These are phyloP conservation scores for Nasonovia ribisnigri DNA, from an alignment of 2,888 invertebrate species.

Conservation along the genomic window DNA sequence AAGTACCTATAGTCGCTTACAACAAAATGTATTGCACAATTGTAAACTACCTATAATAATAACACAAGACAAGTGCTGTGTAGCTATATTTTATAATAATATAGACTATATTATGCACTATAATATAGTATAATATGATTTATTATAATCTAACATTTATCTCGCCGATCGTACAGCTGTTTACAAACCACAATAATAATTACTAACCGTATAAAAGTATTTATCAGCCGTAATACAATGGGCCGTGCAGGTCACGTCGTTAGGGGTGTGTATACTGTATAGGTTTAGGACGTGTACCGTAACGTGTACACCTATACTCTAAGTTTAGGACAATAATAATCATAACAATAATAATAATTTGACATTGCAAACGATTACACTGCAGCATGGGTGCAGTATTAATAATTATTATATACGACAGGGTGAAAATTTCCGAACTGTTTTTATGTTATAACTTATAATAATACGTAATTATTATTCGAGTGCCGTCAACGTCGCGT, in stretches of 20 bases:
- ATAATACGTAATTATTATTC: constrained; percentile 17
- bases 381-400: neutral
- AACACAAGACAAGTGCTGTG: neutral
- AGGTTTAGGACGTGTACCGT: neutral
- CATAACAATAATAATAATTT: constrained; percentile 1
- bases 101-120: neutral
- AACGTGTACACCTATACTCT: constrained; percentile 18
- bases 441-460: neutral
- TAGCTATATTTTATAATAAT: neutral
- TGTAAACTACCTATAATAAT: neutral
- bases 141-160: neutral
- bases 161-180: neutral
- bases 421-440: neutral
- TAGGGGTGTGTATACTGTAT: neutral
- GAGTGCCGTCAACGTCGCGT: constrained; percentile 1
- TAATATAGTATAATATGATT: neutral
- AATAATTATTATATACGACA: neutral
- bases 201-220: constrained; percentile 11
- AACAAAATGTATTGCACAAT: neutral
- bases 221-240: neutral
- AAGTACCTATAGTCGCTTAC: neutral
- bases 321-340: neutral
- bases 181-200: neutral
- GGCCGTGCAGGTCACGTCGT: neutral
- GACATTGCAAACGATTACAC: constrained; percentile 41